phyloP scores from a whole-genome alignment of 92 coral and sea anemone species.

The Phenganax subtilis region DNA sequence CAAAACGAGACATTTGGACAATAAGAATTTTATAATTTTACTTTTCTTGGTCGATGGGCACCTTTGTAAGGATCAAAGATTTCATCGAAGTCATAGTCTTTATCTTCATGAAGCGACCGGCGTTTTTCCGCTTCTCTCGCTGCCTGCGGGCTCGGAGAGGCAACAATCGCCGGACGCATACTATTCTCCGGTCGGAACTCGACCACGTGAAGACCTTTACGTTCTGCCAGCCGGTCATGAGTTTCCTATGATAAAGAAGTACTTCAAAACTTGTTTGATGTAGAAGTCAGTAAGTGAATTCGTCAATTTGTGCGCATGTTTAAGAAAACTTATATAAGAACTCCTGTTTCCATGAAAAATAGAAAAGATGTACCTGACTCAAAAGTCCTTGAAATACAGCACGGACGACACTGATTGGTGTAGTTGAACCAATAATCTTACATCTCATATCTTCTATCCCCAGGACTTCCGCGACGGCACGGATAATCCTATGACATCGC shows the following conservation, averaged over 20 bases:
- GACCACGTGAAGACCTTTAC: constrained; percentile 93
- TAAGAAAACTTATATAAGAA: background rate
- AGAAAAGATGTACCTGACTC: constrained; percentile 75
- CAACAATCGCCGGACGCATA: constrained; percentile 81
- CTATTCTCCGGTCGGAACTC: constrained; percentile 87
- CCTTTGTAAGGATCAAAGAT: constrained; percentile 95
- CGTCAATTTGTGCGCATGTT: background rate
- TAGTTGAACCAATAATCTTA: constrained; percentile 82
- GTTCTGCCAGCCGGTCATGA: constrained; percentile 91
- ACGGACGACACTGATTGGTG: constrained; percentile 86
- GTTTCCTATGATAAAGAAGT: constrained; percentile 58
- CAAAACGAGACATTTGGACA: background rate
- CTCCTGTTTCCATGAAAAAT: background rate
- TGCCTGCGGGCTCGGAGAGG: constrained; percentile 74
- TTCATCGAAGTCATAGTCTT: constrained; percentile 80
- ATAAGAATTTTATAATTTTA: constrained; percentile 16
- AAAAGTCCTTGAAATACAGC: constrained; percentile 88
- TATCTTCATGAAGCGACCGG: constrained; percentile 48
- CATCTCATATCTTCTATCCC: constrained; percentile 98
- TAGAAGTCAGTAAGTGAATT: too few species aligned
- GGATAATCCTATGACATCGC: constrained; percentile 91
- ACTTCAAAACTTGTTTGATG: too few species aligned
- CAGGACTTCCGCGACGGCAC: constrained; percentile 76
- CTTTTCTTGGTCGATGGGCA: constrained; percentile 79
- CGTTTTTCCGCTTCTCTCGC: constrained; percentile 58